Percentiles rank a stretch among this genome's conserved stretches.
These are phyloP conservation scores for Drosophila baimaii DNA, from an alignment of 1,140 invertebrate genomes.

Conservation along the genomic window DNA sequence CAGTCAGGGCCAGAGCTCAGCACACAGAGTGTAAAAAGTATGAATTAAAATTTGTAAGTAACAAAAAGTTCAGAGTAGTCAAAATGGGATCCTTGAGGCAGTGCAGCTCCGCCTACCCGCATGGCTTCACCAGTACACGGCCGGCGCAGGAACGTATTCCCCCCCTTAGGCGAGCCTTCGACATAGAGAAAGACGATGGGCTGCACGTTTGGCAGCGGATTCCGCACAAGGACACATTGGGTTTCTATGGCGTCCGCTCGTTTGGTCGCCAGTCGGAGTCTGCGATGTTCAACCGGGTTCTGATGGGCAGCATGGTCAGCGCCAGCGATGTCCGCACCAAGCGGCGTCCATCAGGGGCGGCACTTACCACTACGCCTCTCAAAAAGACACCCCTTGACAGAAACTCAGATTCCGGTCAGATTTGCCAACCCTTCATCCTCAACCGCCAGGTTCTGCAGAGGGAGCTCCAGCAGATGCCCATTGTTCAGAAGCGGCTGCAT, in stretches of 20 bases:
- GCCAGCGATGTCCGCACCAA: conserved; percentile 9
- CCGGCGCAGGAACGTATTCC: no score
- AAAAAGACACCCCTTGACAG: not conserved
- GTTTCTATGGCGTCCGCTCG: conserved; percentile 46
- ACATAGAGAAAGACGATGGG: conserved; percentile 23
- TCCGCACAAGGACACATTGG: conserved; percentile 53
- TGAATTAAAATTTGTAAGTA: no score
- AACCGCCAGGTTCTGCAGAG: conserved; percentile 39
- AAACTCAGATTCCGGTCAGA: not conserved
- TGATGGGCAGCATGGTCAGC: conserved; percentile 25
- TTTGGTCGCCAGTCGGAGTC: conserved; percentile 37
- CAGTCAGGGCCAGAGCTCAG: no score
- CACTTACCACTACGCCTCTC: no score
- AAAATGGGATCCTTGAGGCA: no score
- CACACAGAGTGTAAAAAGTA: no score
- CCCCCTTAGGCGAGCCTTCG: conserved; percentile 20
- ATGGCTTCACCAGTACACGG: no score
- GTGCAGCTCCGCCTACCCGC: no score
- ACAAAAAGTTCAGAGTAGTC: no score
- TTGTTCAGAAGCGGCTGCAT: conserved; percentile 11
- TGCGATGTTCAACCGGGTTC: conserved; percentile 24
- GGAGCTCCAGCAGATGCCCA: conserved; percentile 35
- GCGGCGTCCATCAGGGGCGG: not conserved
- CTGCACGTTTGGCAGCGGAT: conserved; percentile 46
- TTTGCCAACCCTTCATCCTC: conserved; percentile 22